phyloP scores from a whole-genome alignment of 2,113 vertebrate genomes.

The Chiloscyllium plagiosum region DNA sequence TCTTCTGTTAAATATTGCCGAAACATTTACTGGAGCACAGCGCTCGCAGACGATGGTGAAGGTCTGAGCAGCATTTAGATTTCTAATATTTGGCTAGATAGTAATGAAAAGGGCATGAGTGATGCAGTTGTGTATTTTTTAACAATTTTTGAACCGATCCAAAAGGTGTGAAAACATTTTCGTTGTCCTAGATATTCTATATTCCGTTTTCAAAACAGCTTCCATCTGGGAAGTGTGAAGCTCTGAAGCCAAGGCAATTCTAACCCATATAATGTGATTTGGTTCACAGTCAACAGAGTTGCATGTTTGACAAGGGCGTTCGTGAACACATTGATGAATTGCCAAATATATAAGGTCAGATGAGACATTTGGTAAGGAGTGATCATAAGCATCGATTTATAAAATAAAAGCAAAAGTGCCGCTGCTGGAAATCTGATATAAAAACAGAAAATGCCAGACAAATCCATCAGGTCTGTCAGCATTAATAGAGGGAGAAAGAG shows the following conservation, averaged over 20 bases:
- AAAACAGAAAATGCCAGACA: too few relatives aligned
- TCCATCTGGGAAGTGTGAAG: not conserved
- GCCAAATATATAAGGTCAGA: too few relatives aligned
- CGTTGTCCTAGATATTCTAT: not conserved
- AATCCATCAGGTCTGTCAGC: too few relatives aligned
- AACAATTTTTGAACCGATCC: too few relatives aligned
- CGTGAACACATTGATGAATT: not conserved
- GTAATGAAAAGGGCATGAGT: not conserved
- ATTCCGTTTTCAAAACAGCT: not conserved
- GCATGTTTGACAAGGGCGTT: not conserved
- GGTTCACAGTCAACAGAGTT: not conserved
- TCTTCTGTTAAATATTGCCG: not conserved
- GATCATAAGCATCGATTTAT: not conserved
- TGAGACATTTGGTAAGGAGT: not conserved
- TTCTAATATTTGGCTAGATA: not conserved
- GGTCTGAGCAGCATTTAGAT: not conserved
- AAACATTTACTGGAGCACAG: not conserved
- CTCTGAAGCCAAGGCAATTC: not conserved
- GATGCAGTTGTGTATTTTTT: not conserved
- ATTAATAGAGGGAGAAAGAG: too few relatives aligned
- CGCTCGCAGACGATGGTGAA: not conserved
- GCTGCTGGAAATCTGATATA: too few relatives aligned
- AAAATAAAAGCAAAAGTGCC: not conserved
- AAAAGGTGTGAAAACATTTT: not conserved
- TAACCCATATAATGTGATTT: not conserved